phyloP scores from a whole-genome alignment of 1,140 invertebrate species.

The Manduca sexta region DNA sequence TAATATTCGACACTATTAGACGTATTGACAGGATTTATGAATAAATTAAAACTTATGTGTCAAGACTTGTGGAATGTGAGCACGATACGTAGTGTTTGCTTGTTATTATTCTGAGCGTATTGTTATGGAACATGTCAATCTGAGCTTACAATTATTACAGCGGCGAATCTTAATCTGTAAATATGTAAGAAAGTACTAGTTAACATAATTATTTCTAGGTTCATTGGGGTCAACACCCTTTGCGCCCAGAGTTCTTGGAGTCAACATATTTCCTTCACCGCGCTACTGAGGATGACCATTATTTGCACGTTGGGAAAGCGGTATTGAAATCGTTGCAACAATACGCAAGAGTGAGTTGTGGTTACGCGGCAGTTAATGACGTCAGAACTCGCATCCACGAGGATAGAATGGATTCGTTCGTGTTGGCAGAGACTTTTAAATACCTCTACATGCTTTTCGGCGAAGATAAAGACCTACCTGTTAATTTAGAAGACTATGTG shows the following conservation, averaged over 20 bases:
- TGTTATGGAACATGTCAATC: too few relatives aligned
- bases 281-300: constrained; percentile 96
- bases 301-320: constrained; percentile 93
- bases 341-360: constrained; percentile 94
- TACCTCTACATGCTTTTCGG: constrained; percentile 97
- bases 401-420: constrained; percentile 98
- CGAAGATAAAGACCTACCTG: constrained; percentile 87
- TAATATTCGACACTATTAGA: too few relatives aligned
- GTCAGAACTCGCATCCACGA: constrained; percentile 92
- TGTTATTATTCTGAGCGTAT: too few relatives aligned
- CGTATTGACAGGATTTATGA: too few relatives aligned
- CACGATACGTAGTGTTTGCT: too few relatives aligned
- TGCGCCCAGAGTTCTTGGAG: constrained; percentile 98
- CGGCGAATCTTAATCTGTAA: too few relatives aligned
- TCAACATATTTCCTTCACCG: constrained; percentile 97
- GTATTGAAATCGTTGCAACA: constrained; percentile 93
- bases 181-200: too few relatives aligned
- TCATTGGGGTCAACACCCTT: constrained; percentile 97
- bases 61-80: too few relatives aligned
- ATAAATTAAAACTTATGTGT: too few relatives aligned
- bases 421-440: constrained; percentile 98
- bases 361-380: constrained; percentile 97
- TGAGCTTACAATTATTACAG: too few relatives aligned
- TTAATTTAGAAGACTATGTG: constrained; percentile 97
- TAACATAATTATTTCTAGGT: constrained; percentile 74